Conservation (phyloP, 2,888 invertebrate species). For the Rhabditoides inermis region DNA sequence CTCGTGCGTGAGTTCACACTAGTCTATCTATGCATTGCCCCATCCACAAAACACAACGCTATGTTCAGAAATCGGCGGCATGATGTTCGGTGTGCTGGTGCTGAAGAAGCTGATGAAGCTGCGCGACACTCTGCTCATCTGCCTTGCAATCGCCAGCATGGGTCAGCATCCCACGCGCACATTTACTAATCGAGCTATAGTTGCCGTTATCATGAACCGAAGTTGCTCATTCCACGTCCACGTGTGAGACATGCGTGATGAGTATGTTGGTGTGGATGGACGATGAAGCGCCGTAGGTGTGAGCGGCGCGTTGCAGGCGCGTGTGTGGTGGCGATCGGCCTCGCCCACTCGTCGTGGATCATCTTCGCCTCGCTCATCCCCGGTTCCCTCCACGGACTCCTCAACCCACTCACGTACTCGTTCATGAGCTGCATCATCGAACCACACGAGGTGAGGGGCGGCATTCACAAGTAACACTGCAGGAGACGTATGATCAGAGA, state of each 20-base stretch:
- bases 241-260: too few species aligned
- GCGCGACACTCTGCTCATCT: constrained; percentile 37
- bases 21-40: not conserved
- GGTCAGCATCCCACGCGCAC: too few species aligned
- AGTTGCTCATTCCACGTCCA: too few species aligned
- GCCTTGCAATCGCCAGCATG: constrained; percentile 35
- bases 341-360: constrained; percentile 38
- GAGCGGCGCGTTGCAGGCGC: too few species aligned
- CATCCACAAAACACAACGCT: too few species aligned
- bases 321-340: constrained; percentile 38
- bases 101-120: constrained; percentile 36
- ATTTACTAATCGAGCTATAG: too few species aligned
- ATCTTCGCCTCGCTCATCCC: constrained; percentile 41
- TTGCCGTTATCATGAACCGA: too few species aligned
- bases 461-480: not conserved
- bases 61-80: constrained; percentile 41
- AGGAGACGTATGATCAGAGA: not conserved
- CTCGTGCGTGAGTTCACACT: constrained; percentile 25
- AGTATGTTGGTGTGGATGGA: too few species aligned
- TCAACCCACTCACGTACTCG: constrained; percentile 45
- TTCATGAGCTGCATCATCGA: constrained; percentile 44
- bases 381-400: constrained; percentile 41
- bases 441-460: constrained; percentile 30
- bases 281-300: too few species aligned
- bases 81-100: constrained; percentile 38